These are phyloP conservation scores for Chitala chitala DNA, from an alignment of 2,113 vertebrate genomes.

Conservation along the genomic window DNA sequence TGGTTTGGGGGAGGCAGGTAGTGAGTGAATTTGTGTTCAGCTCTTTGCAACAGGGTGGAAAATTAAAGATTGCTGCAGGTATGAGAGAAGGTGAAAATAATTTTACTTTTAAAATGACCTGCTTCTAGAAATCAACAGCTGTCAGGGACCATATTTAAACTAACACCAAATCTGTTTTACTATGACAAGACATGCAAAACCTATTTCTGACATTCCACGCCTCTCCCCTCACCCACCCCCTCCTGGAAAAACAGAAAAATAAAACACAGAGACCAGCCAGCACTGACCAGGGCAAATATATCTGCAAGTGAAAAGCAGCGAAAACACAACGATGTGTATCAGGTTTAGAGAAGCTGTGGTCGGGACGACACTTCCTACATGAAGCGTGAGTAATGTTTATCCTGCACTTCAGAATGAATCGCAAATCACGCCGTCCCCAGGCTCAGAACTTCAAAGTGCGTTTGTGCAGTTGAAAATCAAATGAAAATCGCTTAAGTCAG, in stretches of 20 bases:
- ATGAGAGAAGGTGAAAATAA: neutral
- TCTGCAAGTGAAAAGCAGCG: too few relatives aligned
- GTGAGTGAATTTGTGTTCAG: slow-evolving; percentile 27
- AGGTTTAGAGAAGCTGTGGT: neutral
- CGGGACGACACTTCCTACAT: neutral
- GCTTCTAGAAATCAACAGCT: slow-evolving; percentile 20
- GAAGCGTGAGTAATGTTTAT: neutral
- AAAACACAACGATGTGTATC: neutral
- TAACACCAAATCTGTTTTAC: slow-evolving; percentile 27
- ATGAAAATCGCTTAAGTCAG: neutral
- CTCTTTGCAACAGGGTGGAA: slow-evolving; percentile 24
- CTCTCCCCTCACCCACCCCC: too few relatives aligned
- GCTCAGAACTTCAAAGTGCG: neutral
- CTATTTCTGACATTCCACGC: neutral
- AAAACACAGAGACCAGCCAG: neutral
- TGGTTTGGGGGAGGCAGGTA: slow-evolving; percentile 9
- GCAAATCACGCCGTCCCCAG: neutral
- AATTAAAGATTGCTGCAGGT: slow-evolving; percentile 24
- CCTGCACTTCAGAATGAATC: neutral
- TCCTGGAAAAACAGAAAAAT: neutral
- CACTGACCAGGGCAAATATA: neutral
- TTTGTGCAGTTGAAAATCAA: neutral
- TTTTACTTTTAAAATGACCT: slow-evolving; percentile 20
- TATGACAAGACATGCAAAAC: slow-evolving; percentile 25
- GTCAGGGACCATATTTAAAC: slow-evolving; percentile 27